These are phyloP conservation scores for Nymphicus hollandicus DNA, from an alignment of 2,113 vertebrate genomes.

Conservation along the genomic window DNA sequence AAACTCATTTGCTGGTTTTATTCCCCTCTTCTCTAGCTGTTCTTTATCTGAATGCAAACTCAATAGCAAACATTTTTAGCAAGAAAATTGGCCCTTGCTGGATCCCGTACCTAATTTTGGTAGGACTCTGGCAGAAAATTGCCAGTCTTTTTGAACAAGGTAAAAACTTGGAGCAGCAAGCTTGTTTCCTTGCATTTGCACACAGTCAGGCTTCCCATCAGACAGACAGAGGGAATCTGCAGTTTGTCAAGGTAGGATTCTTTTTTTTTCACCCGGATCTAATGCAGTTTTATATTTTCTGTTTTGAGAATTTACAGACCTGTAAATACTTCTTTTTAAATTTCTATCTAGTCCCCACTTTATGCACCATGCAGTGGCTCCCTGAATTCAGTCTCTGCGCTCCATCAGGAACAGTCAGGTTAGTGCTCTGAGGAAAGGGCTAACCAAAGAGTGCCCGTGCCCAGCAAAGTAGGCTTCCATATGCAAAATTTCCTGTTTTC, in stretches of 20 bases:
- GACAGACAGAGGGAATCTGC: slow-evolving; percentile 25
- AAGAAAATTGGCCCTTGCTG: background rate
- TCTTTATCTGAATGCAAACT: slow-evolving; percentile 47
- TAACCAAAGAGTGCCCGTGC: background rate
- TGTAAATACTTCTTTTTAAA: slow-evolving; percentile 52
- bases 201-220: slow-evolving; percentile 32
- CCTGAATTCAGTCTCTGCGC: background rate
- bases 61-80: background rate
- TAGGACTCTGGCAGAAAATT: background rate
- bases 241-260: slow-evolving; percentile 54
- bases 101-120: background rate
- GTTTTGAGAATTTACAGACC: slow-evolving; percentile 54
- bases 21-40: slow-evolving; percentile 26
- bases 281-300: slow-evolving; percentile 49
- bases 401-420: background rate
- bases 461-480: background rate
- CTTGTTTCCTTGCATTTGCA: slow-evolving; percentile 41
- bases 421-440: slow-evolving; percentile 55
- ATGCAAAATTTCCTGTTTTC: slow-evolving; percentile 4
- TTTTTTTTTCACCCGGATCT: slow-evolving; percentile 34
- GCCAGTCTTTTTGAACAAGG: background rate
- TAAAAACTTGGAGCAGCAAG: background rate
- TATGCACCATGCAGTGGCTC: background rate
- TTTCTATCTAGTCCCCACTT: background rate
- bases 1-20: slow-evolving; percentile 44